Evolutionary conservation across 2,797 vertebrate species (phyloP).

Genomic region (Balearica regulorum): DNA sequence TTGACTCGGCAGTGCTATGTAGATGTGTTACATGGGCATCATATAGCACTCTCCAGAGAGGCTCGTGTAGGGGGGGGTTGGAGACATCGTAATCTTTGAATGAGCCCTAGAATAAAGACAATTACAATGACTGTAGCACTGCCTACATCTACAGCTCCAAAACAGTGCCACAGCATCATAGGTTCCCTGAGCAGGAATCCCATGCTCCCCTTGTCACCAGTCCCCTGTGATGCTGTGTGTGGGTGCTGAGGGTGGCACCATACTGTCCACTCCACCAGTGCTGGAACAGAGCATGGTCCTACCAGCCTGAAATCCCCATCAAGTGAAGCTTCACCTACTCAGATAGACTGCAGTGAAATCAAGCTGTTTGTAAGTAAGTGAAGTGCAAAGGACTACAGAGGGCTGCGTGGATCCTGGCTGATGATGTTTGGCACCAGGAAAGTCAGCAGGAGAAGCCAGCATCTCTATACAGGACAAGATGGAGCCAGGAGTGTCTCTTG

Average conservation of each 20-base stretch:
- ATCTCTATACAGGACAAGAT: neutral
- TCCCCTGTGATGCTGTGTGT: rapidly evolving
- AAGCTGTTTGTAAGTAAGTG: neutral
- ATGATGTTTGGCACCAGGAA: neutral
- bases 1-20: neutral
- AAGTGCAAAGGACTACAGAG: neutral
- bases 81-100: neutral
- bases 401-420: neutral
- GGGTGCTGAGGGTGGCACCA: neutral
- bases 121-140: neutral
- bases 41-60: neutral
- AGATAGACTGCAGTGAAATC: neutral
- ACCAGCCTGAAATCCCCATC: neutral
- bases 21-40: neutral
- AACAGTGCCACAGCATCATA: neutral
- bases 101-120: neutral
- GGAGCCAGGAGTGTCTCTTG: neutral
- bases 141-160: neutral
- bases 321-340: neutral
- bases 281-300: neutral
- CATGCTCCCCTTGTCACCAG: neutral
- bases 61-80: no score
- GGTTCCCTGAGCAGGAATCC: neutral
- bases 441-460: neutral
- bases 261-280: neutral